These are phyloP conservation scores for Syngnathus floridae DNA, from an alignment of 2,113 vertebrate species.

Conservation along the genomic window DNA sequence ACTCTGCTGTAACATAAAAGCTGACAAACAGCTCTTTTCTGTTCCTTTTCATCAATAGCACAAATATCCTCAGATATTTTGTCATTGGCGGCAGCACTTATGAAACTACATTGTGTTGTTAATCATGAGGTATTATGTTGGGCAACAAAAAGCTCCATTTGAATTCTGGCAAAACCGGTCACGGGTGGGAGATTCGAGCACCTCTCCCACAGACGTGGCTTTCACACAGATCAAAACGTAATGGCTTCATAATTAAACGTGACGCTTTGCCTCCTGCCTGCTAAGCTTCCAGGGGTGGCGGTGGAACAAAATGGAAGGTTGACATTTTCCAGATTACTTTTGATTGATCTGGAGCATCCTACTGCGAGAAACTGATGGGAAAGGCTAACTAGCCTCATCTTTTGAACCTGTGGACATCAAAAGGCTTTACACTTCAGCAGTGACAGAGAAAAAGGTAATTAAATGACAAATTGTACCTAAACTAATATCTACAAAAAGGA, in stretches of 20 bases:
- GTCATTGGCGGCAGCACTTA: conserved; percentile 41
- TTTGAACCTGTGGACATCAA: conserved; percentile 44
- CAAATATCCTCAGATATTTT: conserved; percentile 11
- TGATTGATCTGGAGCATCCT: conserved; percentile 58
- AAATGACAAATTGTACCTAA: conserved; percentile 17
- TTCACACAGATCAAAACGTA: conserved; percentile 50
- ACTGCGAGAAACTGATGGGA: conserved; percentile 46
- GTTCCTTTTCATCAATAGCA: conserved; percentile 43
- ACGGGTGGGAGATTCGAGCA: conserved; percentile 40
- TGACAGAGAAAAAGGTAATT: conserved; percentile 42
- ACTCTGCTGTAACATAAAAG: conserved; percentile 28
- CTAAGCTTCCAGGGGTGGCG: conserved; percentile 47
- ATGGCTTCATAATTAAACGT: conserved; percentile 66
- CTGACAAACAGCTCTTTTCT: conserved; percentile 46
- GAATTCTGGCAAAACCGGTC: conserved; percentile 43
- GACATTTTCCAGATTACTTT: conserved; percentile 64
- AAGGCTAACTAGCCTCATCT: conserved; percentile 46
- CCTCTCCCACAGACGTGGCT: conserved; percentile 50
- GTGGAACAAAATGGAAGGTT: conserved; percentile 49
- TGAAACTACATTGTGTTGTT: conserved; percentile 39
- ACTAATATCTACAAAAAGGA: neutral
- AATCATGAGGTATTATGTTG: conserved; percentile 35
- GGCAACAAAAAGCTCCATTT: conserved; percentile 45
- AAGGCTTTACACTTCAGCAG: conserved; percentile 32
- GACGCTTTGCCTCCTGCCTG: conserved; percentile 46